A percentile compares a stretch with the other conserved stretches of the same genome.
Evolutionary conservation across 2,888 invertebrate genomes (phyloP).

Genomic region (Globia sparganii): DNA sequence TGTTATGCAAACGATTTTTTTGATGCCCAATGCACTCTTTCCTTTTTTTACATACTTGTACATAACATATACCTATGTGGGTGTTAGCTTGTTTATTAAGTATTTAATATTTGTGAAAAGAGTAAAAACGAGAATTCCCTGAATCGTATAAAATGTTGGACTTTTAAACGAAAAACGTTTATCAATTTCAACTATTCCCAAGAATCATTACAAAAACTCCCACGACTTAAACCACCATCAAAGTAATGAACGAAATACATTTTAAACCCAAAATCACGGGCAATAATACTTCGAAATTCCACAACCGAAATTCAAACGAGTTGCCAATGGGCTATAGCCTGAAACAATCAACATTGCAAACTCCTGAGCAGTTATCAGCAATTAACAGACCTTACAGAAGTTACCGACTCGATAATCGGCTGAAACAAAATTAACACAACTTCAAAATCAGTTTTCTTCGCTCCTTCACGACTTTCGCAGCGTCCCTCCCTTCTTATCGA

Average conservation of each 20-base stretch:
- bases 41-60: not conserved
- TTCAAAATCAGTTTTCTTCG: conserved; percentile 58
- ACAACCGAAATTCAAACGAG: conserved; percentile 51
- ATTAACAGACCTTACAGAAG: conserved; percentile 76
- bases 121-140: no score
- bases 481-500: conserved; percentile 54
- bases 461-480: conserved; percentile 20
- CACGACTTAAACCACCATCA: not conserved
- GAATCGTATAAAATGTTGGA: not conserved
- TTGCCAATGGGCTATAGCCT: conserved; percentile 68
- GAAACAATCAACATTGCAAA: conserved; percentile 76
- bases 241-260: conserved; percentile 13
- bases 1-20: not conserved
- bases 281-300: conserved; percentile 37
- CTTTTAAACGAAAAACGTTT: conserved; percentile 2
- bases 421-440: conserved; percentile 65
- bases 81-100: not conserved
- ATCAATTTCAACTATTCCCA: not conserved
- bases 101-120: not conserved
- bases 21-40: not conserved
- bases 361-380: conserved; percentile 76
- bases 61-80: not conserved
- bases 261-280: conserved; percentile 18
- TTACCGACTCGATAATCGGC: conserved; percentile 63
- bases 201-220: conserved; percentile 17